Evolutionary conservation across 2,113 vertebrate genomes (phyloP), one percentile per base, ranked within the genome.

Genomic region (Poecilia latipinna): DNA sequence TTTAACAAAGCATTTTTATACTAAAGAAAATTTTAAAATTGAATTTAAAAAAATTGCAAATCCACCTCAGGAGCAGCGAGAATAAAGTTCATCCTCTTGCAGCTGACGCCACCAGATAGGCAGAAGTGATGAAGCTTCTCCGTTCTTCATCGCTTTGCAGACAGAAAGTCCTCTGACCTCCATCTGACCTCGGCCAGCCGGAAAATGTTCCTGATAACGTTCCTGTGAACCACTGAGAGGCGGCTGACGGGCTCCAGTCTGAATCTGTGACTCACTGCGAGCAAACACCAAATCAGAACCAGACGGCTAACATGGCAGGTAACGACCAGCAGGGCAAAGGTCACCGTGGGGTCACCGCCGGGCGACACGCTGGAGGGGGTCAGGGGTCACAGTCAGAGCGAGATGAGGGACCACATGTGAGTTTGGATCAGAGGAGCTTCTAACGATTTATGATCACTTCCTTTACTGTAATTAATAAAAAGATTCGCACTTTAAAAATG

Each of bases 221-320:
- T 39, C 35, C 35, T 10, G 10, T 37, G 33, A 37, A 35, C 8
- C 8, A 8, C 35, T 35, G 35, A 10, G 8, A 35, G 35, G 35
- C 35, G 35, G 35, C 35, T 35, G 35, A 8, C 10, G 12, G 44
- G 17, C 28, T 28, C 28, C 28, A 28, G 28, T 28, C 12, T 63
- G 13, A 8, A 48, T 48, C 44, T 48, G 44, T 48, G 15, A 75
- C 29, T 77, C 33, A 17, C 28, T 42, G 19, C 2, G 10, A 75
- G 68, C 68, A 72, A 51, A 74, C 61, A 24, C 74, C 64, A 65
- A 71, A 78, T 78, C 63, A 71, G 2, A 67, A 19, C 17, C 28
- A 26, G 32, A 77, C 6, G 22, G 22, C 51, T 5, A 51, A 54
- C 33, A 17, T 29, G 19, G 15, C 3, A 0, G 37, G 44, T 60